Conservation (phyloP, 1,140 invertebrate species). For the Lethrus apterus region DNA sequence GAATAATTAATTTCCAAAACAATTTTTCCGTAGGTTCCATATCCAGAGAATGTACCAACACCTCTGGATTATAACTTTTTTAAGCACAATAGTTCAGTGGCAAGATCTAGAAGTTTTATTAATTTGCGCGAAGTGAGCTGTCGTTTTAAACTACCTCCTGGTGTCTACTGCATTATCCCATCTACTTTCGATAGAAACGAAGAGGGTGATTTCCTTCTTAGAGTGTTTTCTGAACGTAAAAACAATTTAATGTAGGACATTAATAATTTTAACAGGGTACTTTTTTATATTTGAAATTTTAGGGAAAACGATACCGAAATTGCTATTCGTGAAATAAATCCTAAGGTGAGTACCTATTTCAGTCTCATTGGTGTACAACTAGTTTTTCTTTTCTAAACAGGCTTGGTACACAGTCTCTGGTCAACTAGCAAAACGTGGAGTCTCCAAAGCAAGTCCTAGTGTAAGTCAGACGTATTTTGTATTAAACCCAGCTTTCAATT, state of each 20-base stretch:
- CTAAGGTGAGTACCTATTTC: no score
- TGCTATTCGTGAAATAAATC: no score
- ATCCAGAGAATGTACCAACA: conserved; percentile 67
- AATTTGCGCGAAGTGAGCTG: conserved; percentile 91
- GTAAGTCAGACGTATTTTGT: no score
- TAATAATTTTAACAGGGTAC: conserved; percentile 17
- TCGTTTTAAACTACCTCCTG: conserved; percentile 88
- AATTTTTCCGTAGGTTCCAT: conserved; percentile 60
- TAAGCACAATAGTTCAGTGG: conserved; percentile 89
- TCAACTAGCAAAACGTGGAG: no score
- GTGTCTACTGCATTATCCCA: conserved; percentile 93
- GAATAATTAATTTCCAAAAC: no score
- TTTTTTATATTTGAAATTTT: neutral
- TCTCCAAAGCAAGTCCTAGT: no score
- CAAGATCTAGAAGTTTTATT: conserved; percentile 89
- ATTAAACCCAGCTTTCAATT: no score
- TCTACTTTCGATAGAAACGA: conserved; percentile 96
- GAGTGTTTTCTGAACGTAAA: conserved; percentile 92
- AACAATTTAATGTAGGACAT: conserved; percentile 77
- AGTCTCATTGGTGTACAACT: no score
- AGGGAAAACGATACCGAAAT: no score
- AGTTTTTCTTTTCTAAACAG: no score
- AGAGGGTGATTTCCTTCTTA: conserved; percentile 91
- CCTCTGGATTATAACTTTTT: conserved; percentile 88
- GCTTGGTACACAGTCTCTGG: no score